These are phyloP conservation scores for Cettia cetti DNA, from an alignment of 2,113 vertebrate species.

Conservation along the genomic window DNA sequence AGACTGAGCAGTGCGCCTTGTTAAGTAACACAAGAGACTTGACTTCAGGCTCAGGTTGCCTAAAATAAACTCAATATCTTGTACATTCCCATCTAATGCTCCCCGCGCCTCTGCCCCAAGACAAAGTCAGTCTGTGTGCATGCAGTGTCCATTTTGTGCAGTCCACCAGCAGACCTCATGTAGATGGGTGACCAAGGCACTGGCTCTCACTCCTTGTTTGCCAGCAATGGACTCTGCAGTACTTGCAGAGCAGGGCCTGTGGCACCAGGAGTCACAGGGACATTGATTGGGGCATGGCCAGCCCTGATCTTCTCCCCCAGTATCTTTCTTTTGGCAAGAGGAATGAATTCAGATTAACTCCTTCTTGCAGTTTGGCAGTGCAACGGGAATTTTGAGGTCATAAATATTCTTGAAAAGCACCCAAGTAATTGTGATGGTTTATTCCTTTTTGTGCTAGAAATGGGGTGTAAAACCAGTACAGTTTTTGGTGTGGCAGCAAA, in stretches of 20 bases:
- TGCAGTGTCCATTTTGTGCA: neutral
- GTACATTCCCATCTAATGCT: neutral
- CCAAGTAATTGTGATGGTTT: neutral
- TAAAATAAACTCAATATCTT: neutral
- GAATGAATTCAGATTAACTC: neutral
- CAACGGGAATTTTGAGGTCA: neutral
- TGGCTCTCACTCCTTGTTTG: neutral
- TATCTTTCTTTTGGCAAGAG: neutral
- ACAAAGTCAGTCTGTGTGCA: neutral
- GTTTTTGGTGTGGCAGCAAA: neutral
- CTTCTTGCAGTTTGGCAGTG: neutral
- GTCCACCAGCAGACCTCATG: neutral
- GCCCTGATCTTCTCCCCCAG: accelerated
- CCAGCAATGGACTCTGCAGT: neutral
- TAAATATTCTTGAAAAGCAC: neutral
- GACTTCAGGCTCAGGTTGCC: neutral
- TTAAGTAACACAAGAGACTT: neutral
- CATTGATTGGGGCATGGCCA: accelerated
- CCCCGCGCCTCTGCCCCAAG: accelerated
- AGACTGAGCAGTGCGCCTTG: neutral
- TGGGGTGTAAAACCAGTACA: neutral
- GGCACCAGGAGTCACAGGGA: too few relatives aligned
- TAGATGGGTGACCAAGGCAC: accelerated
- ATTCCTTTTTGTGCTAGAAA: neutral
- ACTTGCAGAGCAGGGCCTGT: neutral